Percentiles rank a stretch among this genome's conserved stretches.
Evolutionary conservation across 2,797 vertebrate species (phyloP).

Genomic region (Cuculus canorus): DNA sequence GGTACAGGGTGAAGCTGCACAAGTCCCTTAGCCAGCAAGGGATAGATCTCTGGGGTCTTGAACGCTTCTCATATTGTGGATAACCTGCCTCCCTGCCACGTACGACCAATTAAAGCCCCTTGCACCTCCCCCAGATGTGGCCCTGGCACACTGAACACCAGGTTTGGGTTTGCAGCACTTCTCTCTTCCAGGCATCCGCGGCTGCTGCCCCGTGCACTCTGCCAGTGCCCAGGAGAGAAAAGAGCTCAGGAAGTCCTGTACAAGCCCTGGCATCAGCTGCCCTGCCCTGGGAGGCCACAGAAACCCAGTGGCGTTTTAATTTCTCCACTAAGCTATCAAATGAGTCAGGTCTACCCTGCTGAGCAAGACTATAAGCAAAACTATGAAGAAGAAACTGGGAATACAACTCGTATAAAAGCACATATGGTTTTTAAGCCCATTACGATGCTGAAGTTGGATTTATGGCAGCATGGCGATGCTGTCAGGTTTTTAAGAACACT

Average conservation of each 20-base stretch:
- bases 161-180: neutral
- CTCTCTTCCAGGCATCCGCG: neutral
- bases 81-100: neutral
- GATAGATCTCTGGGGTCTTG: neutral
- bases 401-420: neutral
- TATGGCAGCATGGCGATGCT: neutral
- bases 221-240: neutral
- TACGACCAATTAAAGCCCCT: accelerated
- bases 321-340: neutral
- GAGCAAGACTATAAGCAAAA: neutral
- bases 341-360: neutral
- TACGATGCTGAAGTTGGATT: neutral
- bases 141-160: neutral
- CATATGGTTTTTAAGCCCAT: neutral
- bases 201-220: neutral
- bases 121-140: no score
- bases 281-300: neutral
- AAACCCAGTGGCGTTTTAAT: neutral
- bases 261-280: neutral
- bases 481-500: neutral
- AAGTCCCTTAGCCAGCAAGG: neutral
- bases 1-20: neutral
- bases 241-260: neutral
- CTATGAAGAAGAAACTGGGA: neutral
- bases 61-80: accelerated